Evolutionary conservation across 2,888 invertebrate genomes (phyloP), one percentile per base, ranked within the genome.

Genomic region (Hedychridium roseum): DNA sequence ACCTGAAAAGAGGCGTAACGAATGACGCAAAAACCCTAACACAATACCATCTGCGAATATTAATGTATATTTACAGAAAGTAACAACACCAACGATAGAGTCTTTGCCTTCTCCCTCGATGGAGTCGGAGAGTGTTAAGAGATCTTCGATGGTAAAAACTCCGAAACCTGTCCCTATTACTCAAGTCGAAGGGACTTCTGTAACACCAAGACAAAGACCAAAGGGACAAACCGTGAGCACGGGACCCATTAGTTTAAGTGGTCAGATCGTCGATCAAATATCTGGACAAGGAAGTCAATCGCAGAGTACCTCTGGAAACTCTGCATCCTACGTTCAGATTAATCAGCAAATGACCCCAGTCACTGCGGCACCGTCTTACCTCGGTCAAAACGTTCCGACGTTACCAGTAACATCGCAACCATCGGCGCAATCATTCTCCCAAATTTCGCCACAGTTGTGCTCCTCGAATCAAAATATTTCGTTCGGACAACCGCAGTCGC

Each of bases 191-290:
- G 88, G 89, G 43, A 93, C 93, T 1, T 90, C 90, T 58, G 91
- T 93, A 16, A 89, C 89, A 40, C 92, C 92, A 2, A 81, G 92
- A 40, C 91, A 92, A 74, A 82, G 93, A 60, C 93, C 93, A 6
- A 92, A 92, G 74, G 89, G 87, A 21, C 78, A 79, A 47, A 67
- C 64, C 12, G 74, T 78, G 2, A 66, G 69, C 9, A 70, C 74
- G 6, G 78, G 78, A 12, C 77, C 78, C 11, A 78, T 78, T 44
- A 78, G 62, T 55, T 56, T 79, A 37, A 70, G 76, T 37, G 77
- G 78, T 2, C 78, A 79, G 42, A 78, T 78, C 14, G 75, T 77
- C n/a, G 66, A 71, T 31, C 78, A 78, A 48, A 76, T 78, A 64
- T 78, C 78, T 2, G 78, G 78, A 2, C 78, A 78, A 51, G 78